Evolutionary conservation across 2,888 invertebrate genomes (phyloP), one percentile per base, ranked within the genome.

Genomic region (Meteorus cinctellus): DNA sequence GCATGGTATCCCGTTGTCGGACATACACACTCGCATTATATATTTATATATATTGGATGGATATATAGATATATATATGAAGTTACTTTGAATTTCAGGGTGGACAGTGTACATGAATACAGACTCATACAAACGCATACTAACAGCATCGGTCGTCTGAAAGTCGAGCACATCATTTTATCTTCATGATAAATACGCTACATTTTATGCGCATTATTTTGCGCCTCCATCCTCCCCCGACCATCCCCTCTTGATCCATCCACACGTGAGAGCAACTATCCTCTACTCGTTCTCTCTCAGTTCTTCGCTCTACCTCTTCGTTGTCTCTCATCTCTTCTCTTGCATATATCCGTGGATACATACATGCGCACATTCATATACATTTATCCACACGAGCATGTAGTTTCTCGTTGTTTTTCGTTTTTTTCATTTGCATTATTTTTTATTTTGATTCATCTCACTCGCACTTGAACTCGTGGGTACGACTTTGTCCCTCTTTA

Each of bases 121-220:
- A 41, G 41, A 41, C 41, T 6, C 55, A 55, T 55, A 19, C 55
- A 55, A n/a, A 24, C 55, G n/a, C 6, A 55, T 8, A 19, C 55
- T 83, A 82, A 84, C 84, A 83, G 82, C 83, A 81, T 83, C 82
- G 83, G 86, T 81, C 84, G 84, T 83, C 83, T 83, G 84, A 87
- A 87, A 87, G 85, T 87, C 86, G 86, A 85, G 87, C 87, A 85
- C 88, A 87, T 88, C 86, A 87, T 87, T 88, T 88, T 88, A 88
- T 89, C 87, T 88, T 85, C 85, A 85, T 89, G 89, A 89, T 89
- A 86, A 89, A 89, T 89, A 88, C 86, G 88, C 87, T 85, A 88
- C 87, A 88, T 88, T 89, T 89, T 87, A 87, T 87, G 87, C 87
- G 86, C 87, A 88, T 89, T 89, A 89, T 88, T 87, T 88, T 85